Evolutionary conservation across 1,140 invertebrate genomes (phyloP), one percentile per base, ranked within the genome.

Genomic region (Semibalanus balanoides): DNA sequence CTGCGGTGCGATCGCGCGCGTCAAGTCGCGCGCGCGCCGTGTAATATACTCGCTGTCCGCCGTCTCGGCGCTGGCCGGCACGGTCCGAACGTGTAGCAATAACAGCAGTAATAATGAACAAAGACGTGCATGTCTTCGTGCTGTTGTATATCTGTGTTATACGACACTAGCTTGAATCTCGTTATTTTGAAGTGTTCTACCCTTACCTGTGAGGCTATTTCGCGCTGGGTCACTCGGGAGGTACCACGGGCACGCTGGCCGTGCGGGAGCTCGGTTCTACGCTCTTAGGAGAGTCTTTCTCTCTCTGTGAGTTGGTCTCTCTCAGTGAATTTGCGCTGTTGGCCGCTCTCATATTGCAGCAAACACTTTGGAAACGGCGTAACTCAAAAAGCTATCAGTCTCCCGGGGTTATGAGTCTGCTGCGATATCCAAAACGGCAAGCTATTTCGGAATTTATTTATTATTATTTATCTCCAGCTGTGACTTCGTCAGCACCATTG

Each of bases 141-240:
- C 51, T 64, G 51, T 64, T 64, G 51, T 64, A 64, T 64, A 64
- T 64, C 51, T 64, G 51, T 64, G 51, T 64, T 64, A 64, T 64
- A 64, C 51, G 51, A 64, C 51, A 25, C 51, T 64, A 64, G 51
- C 51, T 64, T 64, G 51, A 64, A 64, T 64, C 51, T 64, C 51
- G 51, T 64, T 64, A 64, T 64, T 64, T n/a, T 64, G 51, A 64
- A 64, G 51, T 64, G 51, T 64, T 64, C 22, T 19, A 64, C 51
- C 51, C 51, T 25, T 64, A 64, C 51, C 51, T 64, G 51, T 64
- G 51, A 64, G 51, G 51, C 51, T 64, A 64, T 64, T 64, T 64
- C 22, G 51, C 51, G 51, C 51, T 64, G 51, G 1, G 14, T 19
- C 51, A 40, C 17, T 25, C 51, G 51, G 51, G 22, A 25, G 51